These are phyloP conservation scores for Thymelicus acteon DNA, from an alignment of 2,888 invertebrate species.

Conservation along the genomic window DNA sequence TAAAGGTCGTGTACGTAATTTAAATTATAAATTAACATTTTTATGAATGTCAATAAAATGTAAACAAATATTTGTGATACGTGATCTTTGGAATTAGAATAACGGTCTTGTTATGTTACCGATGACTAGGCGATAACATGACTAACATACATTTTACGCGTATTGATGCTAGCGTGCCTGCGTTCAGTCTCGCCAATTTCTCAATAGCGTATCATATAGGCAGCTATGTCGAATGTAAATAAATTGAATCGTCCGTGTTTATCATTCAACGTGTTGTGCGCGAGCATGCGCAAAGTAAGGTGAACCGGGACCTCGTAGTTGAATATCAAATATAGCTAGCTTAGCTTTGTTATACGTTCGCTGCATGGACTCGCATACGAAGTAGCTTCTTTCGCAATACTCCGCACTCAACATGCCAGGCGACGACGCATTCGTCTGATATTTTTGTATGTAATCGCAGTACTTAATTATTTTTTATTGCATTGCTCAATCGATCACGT, in stretches of 20 bases:
- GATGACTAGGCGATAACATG: slow-evolving; percentile 18
- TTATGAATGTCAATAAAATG: slow-evolving; percentile 4
- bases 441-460: slow-evolving; percentile 47
- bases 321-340: slow-evolving; percentile 64
- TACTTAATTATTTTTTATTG: slow-evolving; percentile 43
- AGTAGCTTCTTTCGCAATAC: slow-evolving; percentile 64
- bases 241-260: slow-evolving; percentile 32
- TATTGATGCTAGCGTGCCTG: slow-evolving; percentile 16
- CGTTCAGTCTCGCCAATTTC: slow-evolving; percentile 23
- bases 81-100: slow-evolving; percentile 1
- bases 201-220: slow-evolving; percentile 27
- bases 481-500: slow-evolving; percentile 42
- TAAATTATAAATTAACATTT: not conserved
- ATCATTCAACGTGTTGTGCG: slow-evolving; percentile 47
- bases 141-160: slow-evolving; percentile 31
- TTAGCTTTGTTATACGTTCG: slow-evolving; percentile 57
- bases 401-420: slow-evolving; percentile 51
- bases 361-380: slow-evolving; percentile 64
- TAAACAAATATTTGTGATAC: not conserved
- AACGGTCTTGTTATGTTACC: not conserved
- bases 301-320: slow-evolving; percentile 65
- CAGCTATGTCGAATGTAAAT: slow-evolving; percentile 26
- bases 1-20: not conserved
- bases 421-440: slow-evolving; percentile 53
- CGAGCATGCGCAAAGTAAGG: slow-evolving; percentile 52